These are phyloP conservation scores for mouse (Mus musculus) DNA, from an alignment of 2,113 vertebrate genomes.

Conservation along the genomic window GRCm39 chr10:13087501-13088000, in stretches of 20 bases:
- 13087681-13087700: neutral
- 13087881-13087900: conserved; percentile 68
- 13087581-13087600: conserved; percentile 27
- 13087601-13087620: neutral
- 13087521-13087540: neutral
- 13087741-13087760: neutral
- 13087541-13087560: conserved; percentile 3
- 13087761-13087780: neutral
- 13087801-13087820: conserved; percentile 18
- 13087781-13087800: conserved; percentile 37
- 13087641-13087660: conserved; percentile 1
- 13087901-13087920: conserved; percentile 50
- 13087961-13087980: conserved; percentile 64
- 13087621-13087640: neutral
- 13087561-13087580: neutral
- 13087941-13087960: conserved; percentile 51
- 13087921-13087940: conserved; percentile 30
- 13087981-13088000: neutral
- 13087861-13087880: conserved; percentile 44
- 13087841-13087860: conserved; percentile 53
- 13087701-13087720: neutral
- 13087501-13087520: conserved; percentile 32
- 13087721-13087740: conserved; percentile 41
- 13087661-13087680: conserved; percentile 8
- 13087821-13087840: neutral